phyloP scores from a whole-genome alignment of 2,888 invertebrate species.

The Alentia gelatinosa region DNA sequence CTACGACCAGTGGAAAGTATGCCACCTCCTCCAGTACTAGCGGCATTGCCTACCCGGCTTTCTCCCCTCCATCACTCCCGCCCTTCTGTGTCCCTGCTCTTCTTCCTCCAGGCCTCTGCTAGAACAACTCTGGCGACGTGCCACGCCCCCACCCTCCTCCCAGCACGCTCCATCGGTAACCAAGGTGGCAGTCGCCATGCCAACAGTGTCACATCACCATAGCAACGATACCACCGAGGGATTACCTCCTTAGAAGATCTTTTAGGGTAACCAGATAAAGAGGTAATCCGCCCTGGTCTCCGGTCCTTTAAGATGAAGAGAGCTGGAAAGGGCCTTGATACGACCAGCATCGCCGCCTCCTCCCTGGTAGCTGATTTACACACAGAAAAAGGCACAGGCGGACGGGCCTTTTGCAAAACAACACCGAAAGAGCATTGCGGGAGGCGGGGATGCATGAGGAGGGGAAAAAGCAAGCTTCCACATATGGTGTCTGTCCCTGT shows the following conservation, averaged over 20 bases:
- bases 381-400: background rate
- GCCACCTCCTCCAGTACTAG: background rate
- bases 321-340: background rate
- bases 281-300: constrained; percentile 32
- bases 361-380: background rate
- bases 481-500: background rate
- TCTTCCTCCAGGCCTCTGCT: background rate
- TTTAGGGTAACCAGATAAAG: constrained; percentile 38
- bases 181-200: background rate
- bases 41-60: too few species aligned
- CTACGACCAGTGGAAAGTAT: too few species aligned
- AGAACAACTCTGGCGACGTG: background rate
- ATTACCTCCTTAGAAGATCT: background rate
- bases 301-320: background rate
- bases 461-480: background rate
- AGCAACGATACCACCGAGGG: constrained; percentile 8
- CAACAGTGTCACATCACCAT: constrained; percentile 16
- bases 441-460: background rate
- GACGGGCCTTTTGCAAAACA: background rate
- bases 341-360: background rate
- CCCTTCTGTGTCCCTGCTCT: background rate
- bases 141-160: background rate
- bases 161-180: constrained; percentile 2
- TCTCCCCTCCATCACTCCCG: too few species aligned
- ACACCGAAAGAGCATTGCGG: background rate